phyloP scores from a whole-genome alignment of 2,113 vertebrate genomes.

The Clarias magur region DNA sequence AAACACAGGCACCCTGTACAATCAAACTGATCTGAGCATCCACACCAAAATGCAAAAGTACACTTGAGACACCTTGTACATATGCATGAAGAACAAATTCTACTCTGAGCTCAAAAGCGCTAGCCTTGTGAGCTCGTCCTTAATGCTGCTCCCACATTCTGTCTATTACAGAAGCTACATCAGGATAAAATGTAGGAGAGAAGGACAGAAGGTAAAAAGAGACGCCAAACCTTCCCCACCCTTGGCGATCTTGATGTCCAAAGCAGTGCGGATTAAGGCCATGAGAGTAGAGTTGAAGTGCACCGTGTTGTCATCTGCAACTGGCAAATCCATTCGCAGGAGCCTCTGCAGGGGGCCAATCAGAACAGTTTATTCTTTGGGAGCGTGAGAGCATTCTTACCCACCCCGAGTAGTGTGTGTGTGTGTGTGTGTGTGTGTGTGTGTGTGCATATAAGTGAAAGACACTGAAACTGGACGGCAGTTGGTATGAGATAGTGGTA shows the following conservation, averaged over 20 bases:
- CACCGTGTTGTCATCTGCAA: constrained; percentile 91
- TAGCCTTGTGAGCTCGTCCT: background rate
- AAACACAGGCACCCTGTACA: background rate
- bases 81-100: background rate
- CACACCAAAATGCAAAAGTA: background rate
- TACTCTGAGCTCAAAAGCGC: background rate
- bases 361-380: constrained; percentile 49
- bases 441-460: too few species aligned
- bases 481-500: constrained; percentile 20
- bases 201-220: constrained; percentile 45
- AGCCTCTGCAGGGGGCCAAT: constrained; percentile 80
- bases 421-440: constrained; percentile 26
- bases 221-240: constrained; percentile 74
- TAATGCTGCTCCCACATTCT: background rate
- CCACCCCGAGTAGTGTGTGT: constrained; percentile 64
- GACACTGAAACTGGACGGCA: constrained; percentile 28
- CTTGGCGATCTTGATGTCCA: constrained; percentile 96
- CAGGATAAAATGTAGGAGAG: background rate
- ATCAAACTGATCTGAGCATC: background rate
- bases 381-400: constrained; percentile 57
- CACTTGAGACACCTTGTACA: background rate
- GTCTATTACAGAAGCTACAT: background rate
- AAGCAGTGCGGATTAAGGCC: constrained; percentile 90
- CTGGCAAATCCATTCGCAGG: constrained; percentile 90
- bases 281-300: constrained; percentile 96